Base-by-base conservation (phyloP, 2,797 vertebrate genomes). In the Chanos chanos region DNA sequence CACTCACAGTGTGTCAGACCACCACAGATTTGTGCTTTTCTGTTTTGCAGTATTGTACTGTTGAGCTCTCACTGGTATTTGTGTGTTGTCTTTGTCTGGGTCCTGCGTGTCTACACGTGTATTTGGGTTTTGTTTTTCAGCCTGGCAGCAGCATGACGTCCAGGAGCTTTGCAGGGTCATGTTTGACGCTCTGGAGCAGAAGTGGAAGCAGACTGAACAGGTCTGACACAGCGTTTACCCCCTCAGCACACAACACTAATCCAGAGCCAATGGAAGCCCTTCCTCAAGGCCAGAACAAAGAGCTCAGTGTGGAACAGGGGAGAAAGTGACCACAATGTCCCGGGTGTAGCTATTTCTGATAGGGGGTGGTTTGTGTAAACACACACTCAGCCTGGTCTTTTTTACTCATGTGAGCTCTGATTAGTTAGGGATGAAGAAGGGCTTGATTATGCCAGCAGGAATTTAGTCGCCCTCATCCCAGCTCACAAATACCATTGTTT, bases 121-220 rank as follows among this genome's bases (percentile, higher is more conserved):
- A 12, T 71, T 39, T 61, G 18, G 75, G 36, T 49, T 78, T 7
- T 81, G 68, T 82, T 72, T 62, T 63, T 75, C 81, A 99, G 97
- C 97, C 2, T 99, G 97, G 97, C 97, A 99, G 80, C 97, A 99
- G 70, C 97, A 99, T 71, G 97, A 99, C 39, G 94, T 99, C 27
- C 96, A 99, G 81, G 97, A 99, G 81, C 89, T 99, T 45, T 99
- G 97, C 78, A 92, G 97, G 79, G 97, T 99, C 81, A 99, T 99
- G 97, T 99, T 99, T 79, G 97, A 99, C 85, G 97, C 96, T 81
- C 87, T 99, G 82, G 96, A 99, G 79, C 97, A 99, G 77, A 99
- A 99, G 66, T 99, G 97, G 97, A 99, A 97, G 77, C 94, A 96
- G 85, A 99, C 97, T 0, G 96, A 98, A 75, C 97, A 99, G 94